Base-by-base conservation (phyloP, 2,113 vertebrate genomes). In the Notothenia coriiceps region DNA sequence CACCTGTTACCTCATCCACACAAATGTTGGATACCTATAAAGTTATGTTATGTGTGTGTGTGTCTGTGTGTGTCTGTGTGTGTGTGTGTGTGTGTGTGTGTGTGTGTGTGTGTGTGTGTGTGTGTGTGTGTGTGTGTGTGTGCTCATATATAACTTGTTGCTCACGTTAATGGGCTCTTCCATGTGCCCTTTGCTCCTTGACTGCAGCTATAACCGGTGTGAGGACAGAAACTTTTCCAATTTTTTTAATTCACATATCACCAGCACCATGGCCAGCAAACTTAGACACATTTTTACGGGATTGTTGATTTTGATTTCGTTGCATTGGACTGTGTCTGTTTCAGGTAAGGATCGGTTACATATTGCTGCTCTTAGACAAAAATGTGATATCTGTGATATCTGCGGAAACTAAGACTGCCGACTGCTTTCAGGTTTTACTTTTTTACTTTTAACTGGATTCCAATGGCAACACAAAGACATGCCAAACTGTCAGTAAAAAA, bases 131-230 rank as follows among this genome's bases (percentile, higher is more conserved):
- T 29, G 29, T 29, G 29, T 29, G 29, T 29, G 29, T 29, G 29
- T 29, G 29, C 4, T 29, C 35, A 40, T 40, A 40, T 40, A 40
- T 40, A 40, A 54, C 49, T 14, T 72, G 14, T 54, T n/a, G 5
- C 40, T 70, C 49, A 49, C 13, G 6, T 29, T 57, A 11, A 8
- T 25, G 47, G 29, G 18, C 18, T 73, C 51, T 4, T 54, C 17
- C 35, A 1, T 64, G 20, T 81, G 90, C 76, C 81, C 93, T 94
- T 94, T 94, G 91, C 79, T 77, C 92, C 75, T 49, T 69, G 6
- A 9, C 44, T 74, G 62, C 52, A 57, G 56, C n/a, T 70, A 88
- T 93, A 93, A 93, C 92, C 8, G 46, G 6, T 10, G 49, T 50
- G 50, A 0, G 17, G 13, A 72, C 2, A 50, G 18, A 0, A 4